Percentiles rank a stretch among this genome's conserved stretches.
Conservation (phyloP, 1,140 invertebrate genomes). For the Anoplolepis gracilipes region DNA sequence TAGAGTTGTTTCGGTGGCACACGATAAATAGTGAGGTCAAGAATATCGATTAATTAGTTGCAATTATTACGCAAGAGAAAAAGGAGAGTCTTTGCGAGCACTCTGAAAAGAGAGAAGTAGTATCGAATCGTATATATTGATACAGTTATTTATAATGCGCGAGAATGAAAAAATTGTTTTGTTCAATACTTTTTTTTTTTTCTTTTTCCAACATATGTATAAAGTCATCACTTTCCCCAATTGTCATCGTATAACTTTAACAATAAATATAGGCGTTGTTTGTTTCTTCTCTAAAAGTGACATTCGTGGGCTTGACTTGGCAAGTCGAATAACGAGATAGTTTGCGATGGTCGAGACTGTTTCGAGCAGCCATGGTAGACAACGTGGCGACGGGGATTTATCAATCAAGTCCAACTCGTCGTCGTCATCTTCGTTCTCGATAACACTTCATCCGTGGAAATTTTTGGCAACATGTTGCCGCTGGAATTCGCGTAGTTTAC, state of each 20-base stretch:
- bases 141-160: neutral
- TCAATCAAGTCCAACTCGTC: slow-evolving; percentile 48
- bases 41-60: slow-evolving; percentile 49
- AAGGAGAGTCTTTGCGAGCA: neutral
- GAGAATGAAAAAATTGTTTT: neutral
- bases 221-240: neutral
- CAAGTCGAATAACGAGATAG: slow-evolving; percentile 49
- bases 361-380: slow-evolving; percentile 60
- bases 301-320: slow-evolving; percentile 19
- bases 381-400: slow-evolving; percentile 69
- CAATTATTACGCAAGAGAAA: slow-evolving; percentile 44
- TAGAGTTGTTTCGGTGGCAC: neutral
- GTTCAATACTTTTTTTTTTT: neutral
- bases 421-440: slow-evolving; percentile 36
- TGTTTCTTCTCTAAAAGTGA: slow-evolving; percentile 9
- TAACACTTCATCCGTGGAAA: slow-evolving; percentile 44
- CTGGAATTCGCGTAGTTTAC: neutral
- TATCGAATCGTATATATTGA: neutral
- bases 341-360: slow-evolving; percentile 10
- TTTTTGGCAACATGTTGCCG: slow-evolving; percentile 48
- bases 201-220: neutral
- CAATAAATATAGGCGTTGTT: neutral
- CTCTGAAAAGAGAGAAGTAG: neutral
- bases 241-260: neutral
- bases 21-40: slow-evolving; percentile 62